phyloP scores from a whole-genome alignment of 1,140 invertebrate genomes.

The Ceratina japonica region DNA sequence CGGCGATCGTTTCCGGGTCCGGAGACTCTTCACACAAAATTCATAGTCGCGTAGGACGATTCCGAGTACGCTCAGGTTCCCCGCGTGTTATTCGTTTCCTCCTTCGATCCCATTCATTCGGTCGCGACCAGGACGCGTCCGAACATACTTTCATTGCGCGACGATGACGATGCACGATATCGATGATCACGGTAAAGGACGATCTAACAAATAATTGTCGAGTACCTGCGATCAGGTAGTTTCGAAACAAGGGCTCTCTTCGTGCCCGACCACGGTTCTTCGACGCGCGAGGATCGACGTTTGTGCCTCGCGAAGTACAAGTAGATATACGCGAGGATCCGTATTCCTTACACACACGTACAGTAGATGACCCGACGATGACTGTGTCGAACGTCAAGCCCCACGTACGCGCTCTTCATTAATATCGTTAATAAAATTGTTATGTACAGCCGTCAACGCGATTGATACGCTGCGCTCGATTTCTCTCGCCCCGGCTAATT shows the following conservation, averaged over 20 bases:
- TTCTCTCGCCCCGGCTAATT: constrained; percentile 20
- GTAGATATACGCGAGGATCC: constrained; percentile 11
- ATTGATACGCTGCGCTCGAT: constrained; percentile 19
- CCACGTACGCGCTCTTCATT: no score
- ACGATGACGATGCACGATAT: constrained; percentile 2
- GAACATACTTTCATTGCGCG: constrained; percentile 13
- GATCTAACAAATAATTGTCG: constrained; percentile 45
- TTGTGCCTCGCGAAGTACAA: constrained; percentile 43
- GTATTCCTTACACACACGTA: neutral
- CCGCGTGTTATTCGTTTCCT: neutral
- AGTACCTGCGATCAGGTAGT: neutral
- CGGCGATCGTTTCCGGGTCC: no score
- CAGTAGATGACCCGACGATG: neutral
- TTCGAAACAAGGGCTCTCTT: neutral
- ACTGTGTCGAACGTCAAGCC: no score
- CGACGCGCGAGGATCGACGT: constrained; percentile 21
- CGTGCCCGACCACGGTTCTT: constrained; percentile 38
- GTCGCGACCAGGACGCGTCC: neutral
- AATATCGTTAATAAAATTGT: neutral
- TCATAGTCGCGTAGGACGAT: neutral
- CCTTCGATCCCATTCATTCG: neutral
- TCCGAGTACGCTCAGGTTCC: no score
- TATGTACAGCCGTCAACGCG: constrained; percentile 22
- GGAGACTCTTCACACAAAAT: neutral
- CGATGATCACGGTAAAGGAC: constrained; percentile 22